Base-by-base conservation (phyloP, 2,797 vertebrate species). In the Peromyscus aztecus region DNA sequence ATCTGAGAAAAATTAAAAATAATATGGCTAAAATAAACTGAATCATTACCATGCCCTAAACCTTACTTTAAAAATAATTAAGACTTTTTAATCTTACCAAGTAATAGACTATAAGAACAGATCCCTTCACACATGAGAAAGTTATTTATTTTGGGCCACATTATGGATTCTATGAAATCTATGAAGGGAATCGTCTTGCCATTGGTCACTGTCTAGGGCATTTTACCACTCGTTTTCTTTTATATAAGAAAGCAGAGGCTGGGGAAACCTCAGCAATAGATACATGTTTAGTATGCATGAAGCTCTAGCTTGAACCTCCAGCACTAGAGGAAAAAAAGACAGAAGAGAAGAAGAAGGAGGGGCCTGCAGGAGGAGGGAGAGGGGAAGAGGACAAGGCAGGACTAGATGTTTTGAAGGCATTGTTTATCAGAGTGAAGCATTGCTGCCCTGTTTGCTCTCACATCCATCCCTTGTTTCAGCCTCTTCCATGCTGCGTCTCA, bases 1-100 rank as follows among this genome's bases (percentile, higher is more conserved):
- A 89, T 46, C 85, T 61, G 14, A 37, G 11, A 94, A 90, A 82
- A 90, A 81, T 55, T 43, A 65, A 90, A 90, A 77, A 71, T 55
- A 34, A 55, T 37, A 46, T 29, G 6, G n/a, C 65, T 80, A 61
- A 21, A 67, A 12, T 34, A 75, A 81, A 81, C 4, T 85, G 43
- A 94, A 77, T 76, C 59, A 49, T 67, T 87, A 46, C 9, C 0
- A 4, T 84, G 37, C 40, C 80, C 2, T 61, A 95, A 78, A 40
- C 1, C 61, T 27, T 90, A 21, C 86, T 31, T 59, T 67, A 61
- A 90, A 83, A 90, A 77, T 34, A 83, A 76, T 46, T 69, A 43
- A 73, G 34, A 0, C 12, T 27, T 85, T 84, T 91, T 16, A n/a
- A 81, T 81, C 17, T 77, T 89, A 59, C 83, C 3, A 90, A 85